Evolutionary conservation across 2,888 invertebrate genomes (phyloP).

Genomic region (Thalpophila matura): DNA sequence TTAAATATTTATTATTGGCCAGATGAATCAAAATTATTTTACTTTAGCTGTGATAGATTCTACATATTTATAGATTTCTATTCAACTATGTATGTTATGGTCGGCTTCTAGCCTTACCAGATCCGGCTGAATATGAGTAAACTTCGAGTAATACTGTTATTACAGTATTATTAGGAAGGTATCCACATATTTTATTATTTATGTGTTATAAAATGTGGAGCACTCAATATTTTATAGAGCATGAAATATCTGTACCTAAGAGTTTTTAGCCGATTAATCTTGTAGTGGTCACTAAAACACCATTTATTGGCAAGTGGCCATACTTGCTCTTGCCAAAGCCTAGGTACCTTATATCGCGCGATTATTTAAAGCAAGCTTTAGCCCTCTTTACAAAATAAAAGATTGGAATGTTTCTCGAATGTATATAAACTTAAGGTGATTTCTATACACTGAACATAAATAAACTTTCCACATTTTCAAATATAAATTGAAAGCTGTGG

Average conservation of each 20-base stretch:
- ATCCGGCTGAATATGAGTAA: no score
- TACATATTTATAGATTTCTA: no score
- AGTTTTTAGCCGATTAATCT: slow-evolving; percentile 55
- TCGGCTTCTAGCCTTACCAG: no score
- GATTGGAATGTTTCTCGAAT: slow-evolving; percentile 11
- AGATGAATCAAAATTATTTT: no score
- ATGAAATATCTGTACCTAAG: slow-evolving; percentile 35
- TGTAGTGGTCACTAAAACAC: slow-evolving; percentile 51
- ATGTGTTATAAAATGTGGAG: slow-evolving; percentile 20
- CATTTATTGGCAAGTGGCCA: slow-evolving; percentile 64
- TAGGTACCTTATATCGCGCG: slow-evolving; percentile 31
- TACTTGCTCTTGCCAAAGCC: slow-evolving; percentile 58
- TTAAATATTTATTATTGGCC: no score
- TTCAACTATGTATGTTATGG: no score
- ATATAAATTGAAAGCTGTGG: slow-evolving; percentile 74
- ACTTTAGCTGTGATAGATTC: no score
- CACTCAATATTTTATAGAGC: slow-evolving; percentile 13
- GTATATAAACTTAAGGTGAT: slow-evolving; percentile 41
- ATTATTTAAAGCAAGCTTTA: slow-evolving; percentile 33
- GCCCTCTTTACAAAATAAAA: slow-evolving; percentile 20
- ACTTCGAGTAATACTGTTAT: no score
- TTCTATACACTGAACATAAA: slow-evolving; percentile 60
- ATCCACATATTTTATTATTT: no score
- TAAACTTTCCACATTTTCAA: slow-evolving; percentile 75
- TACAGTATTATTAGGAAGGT: no score